Conservation (phyloP, 2,888 invertebrate species). For the Iselma pallidipennis region DNA sequence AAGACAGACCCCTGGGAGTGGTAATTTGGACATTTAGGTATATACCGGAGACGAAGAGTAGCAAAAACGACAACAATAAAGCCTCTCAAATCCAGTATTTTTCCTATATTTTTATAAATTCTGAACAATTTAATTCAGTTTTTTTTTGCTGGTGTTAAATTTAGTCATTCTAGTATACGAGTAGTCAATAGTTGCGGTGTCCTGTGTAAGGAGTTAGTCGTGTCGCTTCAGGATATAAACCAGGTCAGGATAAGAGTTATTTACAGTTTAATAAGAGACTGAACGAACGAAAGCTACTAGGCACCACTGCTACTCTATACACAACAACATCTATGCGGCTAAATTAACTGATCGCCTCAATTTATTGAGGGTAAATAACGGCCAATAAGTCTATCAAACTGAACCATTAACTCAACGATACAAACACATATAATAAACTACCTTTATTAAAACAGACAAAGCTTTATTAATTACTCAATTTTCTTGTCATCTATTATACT, state of each 20-base stretch:
- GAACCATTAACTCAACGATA: conserved; percentile 30
- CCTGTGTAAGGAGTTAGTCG: conserved; percentile 30
- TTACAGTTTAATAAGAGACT: conserved; percentile 42
- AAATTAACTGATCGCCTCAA: conserved; percentile 56
- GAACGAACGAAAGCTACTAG: conserved; percentile 17
- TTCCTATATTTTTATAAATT: too few species aligned
- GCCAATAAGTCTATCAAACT: conserved; percentile 55
- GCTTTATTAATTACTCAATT: background rate
- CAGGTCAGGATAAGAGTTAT: conserved; percentile 38
- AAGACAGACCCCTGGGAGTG: too few species aligned
- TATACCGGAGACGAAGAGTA: too few species aligned
- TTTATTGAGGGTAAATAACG: conserved; percentile 56
- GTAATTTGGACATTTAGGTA: too few species aligned
- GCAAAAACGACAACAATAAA: too few species aligned
- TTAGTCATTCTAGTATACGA: too few species aligned
- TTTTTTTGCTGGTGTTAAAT: too few species aligned
- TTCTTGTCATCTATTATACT: background rate
- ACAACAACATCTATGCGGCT: conserved; percentile 30
- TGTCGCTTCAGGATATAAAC: conserved; percentile 27
- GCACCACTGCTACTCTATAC: conserved; percentile 37
- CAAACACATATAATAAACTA: conserved; percentile 26
- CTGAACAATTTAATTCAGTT: too few species aligned
- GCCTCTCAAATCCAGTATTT: too few species aligned
- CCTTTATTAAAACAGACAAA: conserved; percentile 18
- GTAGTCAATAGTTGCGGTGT: background rate